phyloP scores from a whole-genome alignment of 2,113 vertebrate species.

The Sceloporus tristichus region DNA sequence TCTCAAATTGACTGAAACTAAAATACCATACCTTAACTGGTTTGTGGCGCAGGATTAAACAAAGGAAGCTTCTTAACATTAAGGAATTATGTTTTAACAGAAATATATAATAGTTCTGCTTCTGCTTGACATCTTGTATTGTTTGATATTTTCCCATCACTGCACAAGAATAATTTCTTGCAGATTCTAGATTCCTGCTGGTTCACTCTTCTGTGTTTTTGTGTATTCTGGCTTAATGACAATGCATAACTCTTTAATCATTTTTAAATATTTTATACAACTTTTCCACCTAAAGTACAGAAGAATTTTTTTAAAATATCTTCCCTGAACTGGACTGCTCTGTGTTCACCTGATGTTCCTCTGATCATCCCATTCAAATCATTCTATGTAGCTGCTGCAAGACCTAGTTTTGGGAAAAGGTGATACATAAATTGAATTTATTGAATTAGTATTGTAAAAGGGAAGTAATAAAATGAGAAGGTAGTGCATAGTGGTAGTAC shows the following conservation, averaged over 20 bases:
- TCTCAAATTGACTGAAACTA: conserved; percentile 3
- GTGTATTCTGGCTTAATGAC: not conserved
- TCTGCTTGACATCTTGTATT: not conserved
- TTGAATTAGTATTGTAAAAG: too few species aligned
- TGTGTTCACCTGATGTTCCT: not conserved
- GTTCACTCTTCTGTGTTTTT: not conserved
- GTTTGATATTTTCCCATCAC: not conserved
- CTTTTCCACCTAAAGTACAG: not conserved
- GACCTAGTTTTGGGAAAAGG: too few species aligned
- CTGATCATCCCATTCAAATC: not conserved
- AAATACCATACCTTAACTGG: not conserved
- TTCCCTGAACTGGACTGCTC: not conserved
- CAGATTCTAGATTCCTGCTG: not conserved
- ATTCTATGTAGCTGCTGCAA: too few species aligned
- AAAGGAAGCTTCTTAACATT: not conserved
- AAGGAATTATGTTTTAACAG: not conserved
- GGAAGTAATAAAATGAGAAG: not conserved
- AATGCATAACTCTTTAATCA: not conserved
- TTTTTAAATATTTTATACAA: not conserved
- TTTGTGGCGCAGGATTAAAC: not conserved
- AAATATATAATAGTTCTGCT: not conserved
- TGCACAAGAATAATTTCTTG: not conserved
- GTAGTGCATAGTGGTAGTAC: not conserved
- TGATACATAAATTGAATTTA: too few species aligned
- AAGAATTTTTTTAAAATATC: not conserved